Base-by-base conservation (phyloP, 2,888 invertebrate species). In the Eugnorisma glareosa region DNA sequence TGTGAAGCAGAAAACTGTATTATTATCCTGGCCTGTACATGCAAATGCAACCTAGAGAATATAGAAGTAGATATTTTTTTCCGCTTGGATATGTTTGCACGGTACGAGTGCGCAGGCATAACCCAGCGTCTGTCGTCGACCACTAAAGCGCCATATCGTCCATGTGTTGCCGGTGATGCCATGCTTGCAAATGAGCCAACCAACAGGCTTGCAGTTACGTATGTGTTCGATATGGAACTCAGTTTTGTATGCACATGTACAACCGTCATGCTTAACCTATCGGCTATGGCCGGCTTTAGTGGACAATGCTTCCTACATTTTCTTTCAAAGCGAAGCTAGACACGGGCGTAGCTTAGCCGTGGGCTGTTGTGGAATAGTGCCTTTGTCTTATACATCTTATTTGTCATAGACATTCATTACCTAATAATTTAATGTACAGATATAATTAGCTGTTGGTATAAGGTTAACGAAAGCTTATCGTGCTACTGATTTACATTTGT, bases 381-480 rank as follows among this genome's bases (percentile, higher is more conserved):
- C 54, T 43, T 57, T 35, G 24, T 24, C 15, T 31, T 37, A 15
- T 28, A 72, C 37, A 35, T 90, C 87, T 83, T 86, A 86, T 88
- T 90, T 89, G 81, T 85, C 82, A 75, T 66, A 87, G 86, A 85
- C 77, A 84, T 81, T 81, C 57, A 35, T 57, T 79, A 57, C 80
- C 67, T 73, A 78, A 83, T 86, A 85, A 88, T 90, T 89, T 73
- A 70, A 73, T 79, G 75, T 48, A 64, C 67, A 67, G 79, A 82
- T 88, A 89, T 88, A 89, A 89, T 86, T 88, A 82, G 28, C 73
- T 73, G 68, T 80, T 86, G 78, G 59, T 73, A 77, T 79, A 75
- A 91, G 90, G 89, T 88, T 88, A 90, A 86, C 77, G 90, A 91
- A 91, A 92, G 83, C 80, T 83, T 87, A 89, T 86, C 84, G 79